Conservation (phyloP, 1,140 invertebrate species). For the Drosophila mauritiana region DNA sequence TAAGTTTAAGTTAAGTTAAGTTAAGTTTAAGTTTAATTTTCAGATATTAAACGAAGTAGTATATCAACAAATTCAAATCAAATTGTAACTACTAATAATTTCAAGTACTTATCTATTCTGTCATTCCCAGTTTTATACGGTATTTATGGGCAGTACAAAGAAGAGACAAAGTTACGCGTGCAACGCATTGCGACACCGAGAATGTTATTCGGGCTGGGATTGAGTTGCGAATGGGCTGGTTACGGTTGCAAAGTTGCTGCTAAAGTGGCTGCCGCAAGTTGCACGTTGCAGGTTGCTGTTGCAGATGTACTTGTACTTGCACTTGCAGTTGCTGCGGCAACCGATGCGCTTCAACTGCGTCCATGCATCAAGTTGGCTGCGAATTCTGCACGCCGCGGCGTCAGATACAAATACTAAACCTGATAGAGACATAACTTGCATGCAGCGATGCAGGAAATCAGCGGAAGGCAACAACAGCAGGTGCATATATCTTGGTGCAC, state of each 20-base stretch:
- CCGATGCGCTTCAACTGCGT: slow-evolving; percentile 52
- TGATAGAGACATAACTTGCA: slow-evolving; percentile 63
- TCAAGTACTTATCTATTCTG: no score
- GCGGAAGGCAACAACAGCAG: slow-evolving; percentile 31
- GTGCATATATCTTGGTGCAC: slow-evolving; percentile 29
- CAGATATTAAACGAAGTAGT: no score
- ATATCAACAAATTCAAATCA: not conserved
- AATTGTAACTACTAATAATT: no score
- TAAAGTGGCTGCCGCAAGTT: slow-evolving; percentile 21
- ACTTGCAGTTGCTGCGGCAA: slow-evolving; percentile 28
- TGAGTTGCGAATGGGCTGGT: slow-evolving; percentile 46
- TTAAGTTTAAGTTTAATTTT: no score
- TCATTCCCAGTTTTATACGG: not conserved
- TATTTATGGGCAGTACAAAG: slow-evolving; percentile 16
- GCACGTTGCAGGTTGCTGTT: slow-evolving; percentile 34
- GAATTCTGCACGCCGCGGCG: slow-evolving; percentile 44
- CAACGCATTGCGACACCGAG: slow-evolving; percentile 64
- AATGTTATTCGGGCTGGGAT: slow-evolving; percentile 8
- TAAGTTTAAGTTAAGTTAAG: no score
- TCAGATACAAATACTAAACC: slow-evolving; percentile 59
- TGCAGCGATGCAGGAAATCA: slow-evolving; percentile 59
- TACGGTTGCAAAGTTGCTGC: slow-evolving; percentile 55
- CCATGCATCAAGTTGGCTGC: slow-evolving; percentile 37
- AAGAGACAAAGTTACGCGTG: slow-evolving; percentile 44
- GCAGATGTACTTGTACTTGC: slow-evolving; percentile 42